Evolutionary conservation across 64 coral and sea anemone genomes (phyloP).

Genomic region (Stichodactyla mertensii): DNA sequence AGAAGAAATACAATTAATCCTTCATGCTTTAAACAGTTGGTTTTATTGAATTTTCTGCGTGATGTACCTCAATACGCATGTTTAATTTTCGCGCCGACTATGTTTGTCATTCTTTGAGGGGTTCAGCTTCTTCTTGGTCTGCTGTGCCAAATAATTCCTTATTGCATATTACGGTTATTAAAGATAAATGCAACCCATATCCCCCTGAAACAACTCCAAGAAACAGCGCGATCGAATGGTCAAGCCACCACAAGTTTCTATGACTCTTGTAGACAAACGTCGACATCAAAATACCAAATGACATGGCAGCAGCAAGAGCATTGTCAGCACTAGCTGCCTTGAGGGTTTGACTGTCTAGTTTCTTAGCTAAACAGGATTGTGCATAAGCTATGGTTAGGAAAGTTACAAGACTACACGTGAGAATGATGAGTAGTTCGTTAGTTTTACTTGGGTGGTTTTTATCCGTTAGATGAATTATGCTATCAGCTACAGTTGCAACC

Average conservation of each 20-base stretch:
- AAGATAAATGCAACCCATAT: slow-evolving; percentile 60
- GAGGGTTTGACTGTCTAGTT: slow-evolving; percentile 58
- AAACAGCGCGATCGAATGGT: slow-evolving; percentile 59
- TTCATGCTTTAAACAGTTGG: not conserved
- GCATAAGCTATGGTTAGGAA: slow-evolving; percentile 40
- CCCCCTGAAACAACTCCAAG: slow-evolving; percentile 55
- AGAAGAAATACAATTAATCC: too few species aligned
- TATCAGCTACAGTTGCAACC: slow-evolving; percentile 32
- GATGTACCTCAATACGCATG: too few species aligned
- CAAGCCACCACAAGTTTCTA: slow-evolving; percentile 53
- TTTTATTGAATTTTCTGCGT: not conserved
- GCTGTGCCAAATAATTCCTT: not conserved
- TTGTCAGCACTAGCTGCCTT: slow-evolving; percentile 48
- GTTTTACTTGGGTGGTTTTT: slow-evolving; percentile 51
- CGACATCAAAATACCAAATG: slow-evolving; percentile 54
- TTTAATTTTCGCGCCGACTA: too few species aligned
- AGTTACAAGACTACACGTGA: slow-evolving; percentile 48
- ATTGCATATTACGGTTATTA: slow-evolving; percentile 26
- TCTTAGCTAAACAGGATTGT: slow-evolving; percentile 60
- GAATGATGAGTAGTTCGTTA: slow-evolving; percentile 54
- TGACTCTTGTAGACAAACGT: slow-evolving; percentile 62
- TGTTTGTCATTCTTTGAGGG: not conserved
- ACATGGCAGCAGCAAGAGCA: slow-evolving; percentile 56
- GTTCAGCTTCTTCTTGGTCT: not conserved
- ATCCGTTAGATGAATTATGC: slow-evolving; percentile 43